Conservation (phyloP, 2,888 invertebrate genomes). For the Nycteola revayana region DNA sequence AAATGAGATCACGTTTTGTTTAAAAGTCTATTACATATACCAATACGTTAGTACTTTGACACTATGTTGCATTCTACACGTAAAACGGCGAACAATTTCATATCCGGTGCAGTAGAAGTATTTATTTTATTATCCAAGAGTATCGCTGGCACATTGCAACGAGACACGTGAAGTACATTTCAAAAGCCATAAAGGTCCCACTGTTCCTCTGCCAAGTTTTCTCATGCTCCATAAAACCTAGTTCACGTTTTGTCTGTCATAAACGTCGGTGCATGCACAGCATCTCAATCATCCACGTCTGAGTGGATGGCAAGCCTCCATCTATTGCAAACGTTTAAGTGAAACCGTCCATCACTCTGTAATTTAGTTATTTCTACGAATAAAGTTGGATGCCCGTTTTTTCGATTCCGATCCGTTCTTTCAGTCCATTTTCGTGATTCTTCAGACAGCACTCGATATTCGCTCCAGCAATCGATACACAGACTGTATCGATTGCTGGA, state of each 20-base stretch:
- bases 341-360: slow-evolving; percentile 26
- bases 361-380: slow-evolving; percentile 41
- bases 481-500: slow-evolving; percentile 11
- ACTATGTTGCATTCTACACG: too few species aligned
- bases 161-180: slow-evolving; percentile 11
- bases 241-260: slow-evolving; percentile 21
- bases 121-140: too few species aligned
- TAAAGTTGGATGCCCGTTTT: slow-evolving; percentile 15
- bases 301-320: slow-evolving; percentile 47
- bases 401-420: slow-evolving; percentile 7
- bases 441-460: background rate
- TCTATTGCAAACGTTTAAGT: slow-evolving; percentile 56
- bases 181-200: slow-evolving; percentile 16
- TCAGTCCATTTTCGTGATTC: slow-evolving; percentile 12
- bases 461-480: slow-evolving; percentile 9
- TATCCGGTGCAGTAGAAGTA: too few species aligned
- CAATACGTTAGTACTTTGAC: too few species aligned
- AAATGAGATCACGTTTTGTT: too few species aligned
- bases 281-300: slow-evolving; percentile 43
- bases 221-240: slow-evolving; percentile 17
- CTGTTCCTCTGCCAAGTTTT: slow-evolving; percentile 26
- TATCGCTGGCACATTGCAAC: too few species aligned
- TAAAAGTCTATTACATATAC: too few species aligned
- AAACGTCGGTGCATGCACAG: slow-evolving; percentile 34
- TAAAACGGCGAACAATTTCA: too few species aligned